Evolutionary conservation across 2,797 vertebrate genomes (phyloP).

Genomic region (Tadarida brasiliensis): DNA sequence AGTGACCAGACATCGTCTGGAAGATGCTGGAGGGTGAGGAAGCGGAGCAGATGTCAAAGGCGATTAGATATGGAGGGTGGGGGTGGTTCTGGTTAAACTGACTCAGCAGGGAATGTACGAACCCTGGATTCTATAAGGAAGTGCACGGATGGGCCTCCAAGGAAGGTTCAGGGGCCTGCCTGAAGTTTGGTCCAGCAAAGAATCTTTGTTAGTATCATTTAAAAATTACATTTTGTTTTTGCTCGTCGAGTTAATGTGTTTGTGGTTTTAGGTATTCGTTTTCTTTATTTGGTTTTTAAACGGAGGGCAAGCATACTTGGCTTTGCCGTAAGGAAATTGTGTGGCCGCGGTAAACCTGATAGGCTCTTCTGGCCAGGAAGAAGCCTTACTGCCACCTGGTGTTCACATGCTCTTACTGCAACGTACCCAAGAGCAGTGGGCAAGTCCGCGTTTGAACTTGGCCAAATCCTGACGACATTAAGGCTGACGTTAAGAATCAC

Average conservation of each 20-base stretch:
- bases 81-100: neutral
- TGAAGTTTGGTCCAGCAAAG: neutral
- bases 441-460: neutral
- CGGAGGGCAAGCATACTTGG: neutral
- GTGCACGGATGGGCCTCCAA: neutral
- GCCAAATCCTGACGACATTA: neutral
- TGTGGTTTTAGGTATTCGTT: slow-evolving; percentile 31
- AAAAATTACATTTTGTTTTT: neutral
- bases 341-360: neutral
- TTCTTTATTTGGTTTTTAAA: slow-evolving; percentile 56
- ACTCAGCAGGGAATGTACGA: neutral
- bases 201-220: neutral
- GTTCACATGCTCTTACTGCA: neutral
- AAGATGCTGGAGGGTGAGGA: neutral
- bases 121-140: neutral
- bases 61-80: neutral
- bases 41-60: neutral
- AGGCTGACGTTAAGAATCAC: neutral
- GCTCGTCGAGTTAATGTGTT: neutral
- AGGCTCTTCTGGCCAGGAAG: neutral
- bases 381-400: slow-evolving; percentile 37
- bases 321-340: neutral
- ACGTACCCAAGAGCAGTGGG: accelerated
- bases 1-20: neutral
- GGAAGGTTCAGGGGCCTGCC: neutral